A percentile compares a stretch with the other conserved stretches of the same genome.
Evolutionary conservation across 2,113 vertebrate species (phyloP).

Genomic region (Ceuthmochares aereus): DNA sequence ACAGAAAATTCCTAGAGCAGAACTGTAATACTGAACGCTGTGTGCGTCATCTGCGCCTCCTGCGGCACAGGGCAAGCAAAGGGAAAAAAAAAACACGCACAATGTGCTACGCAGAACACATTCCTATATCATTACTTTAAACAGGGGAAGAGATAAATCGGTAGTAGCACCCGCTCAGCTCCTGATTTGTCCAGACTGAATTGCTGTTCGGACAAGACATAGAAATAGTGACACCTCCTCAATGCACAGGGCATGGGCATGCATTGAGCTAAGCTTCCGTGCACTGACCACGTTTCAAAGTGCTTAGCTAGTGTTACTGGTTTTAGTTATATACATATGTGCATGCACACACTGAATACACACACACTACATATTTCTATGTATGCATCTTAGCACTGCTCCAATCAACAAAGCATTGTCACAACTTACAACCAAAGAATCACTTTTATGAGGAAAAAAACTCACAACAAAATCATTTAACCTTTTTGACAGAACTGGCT

Average conservation of each 20-base stretch:
- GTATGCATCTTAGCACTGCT: neutral
- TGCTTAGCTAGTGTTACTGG: neutral
- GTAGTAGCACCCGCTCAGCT: neutral
- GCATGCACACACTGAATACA: neutral
- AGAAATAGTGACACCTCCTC: neutral
- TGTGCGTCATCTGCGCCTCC: neutral
- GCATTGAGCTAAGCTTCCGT: neutral
- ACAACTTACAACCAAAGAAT: neutral
- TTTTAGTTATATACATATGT: neutral
- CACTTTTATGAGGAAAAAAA: neutral
- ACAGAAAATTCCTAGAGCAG: neutral
- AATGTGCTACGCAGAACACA: neutral
- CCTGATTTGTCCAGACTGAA: neutral
- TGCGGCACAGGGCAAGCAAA: neutral
- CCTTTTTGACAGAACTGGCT: neutral
- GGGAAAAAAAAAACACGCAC: fast-evolving
- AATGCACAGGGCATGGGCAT: neutral
- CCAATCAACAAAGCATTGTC: neutral
- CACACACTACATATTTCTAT: neutral
- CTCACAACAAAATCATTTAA: neutral
- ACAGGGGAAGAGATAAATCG: neutral
- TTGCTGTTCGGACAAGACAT: neutral
- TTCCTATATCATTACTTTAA: neutral
- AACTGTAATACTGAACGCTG: neutral
- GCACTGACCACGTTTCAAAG: neutral